phyloP scores from a whole-genome alignment of 1,140 invertebrate species.

The Cardiocondyla obscurior region DNA sequence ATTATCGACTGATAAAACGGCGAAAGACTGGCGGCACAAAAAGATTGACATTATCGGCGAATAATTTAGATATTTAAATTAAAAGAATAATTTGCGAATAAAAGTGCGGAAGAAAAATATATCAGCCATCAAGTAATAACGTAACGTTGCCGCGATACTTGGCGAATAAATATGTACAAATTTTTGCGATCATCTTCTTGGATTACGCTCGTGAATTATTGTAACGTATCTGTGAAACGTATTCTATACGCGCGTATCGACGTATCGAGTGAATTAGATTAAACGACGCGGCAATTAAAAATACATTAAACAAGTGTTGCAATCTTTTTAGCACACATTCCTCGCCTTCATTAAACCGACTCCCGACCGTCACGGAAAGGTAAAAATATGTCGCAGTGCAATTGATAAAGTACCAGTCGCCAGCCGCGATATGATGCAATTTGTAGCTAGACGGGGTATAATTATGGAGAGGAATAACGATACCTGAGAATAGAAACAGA shows the following conservation, averaged over 20 bases:
- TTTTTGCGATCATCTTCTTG: neutral
- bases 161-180: too few species aligned
- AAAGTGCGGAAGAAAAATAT: too few species aligned
- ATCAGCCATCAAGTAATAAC: too few species aligned
- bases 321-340: neutral
- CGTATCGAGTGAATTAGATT: neutral
- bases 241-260: neutral
- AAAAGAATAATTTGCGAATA: neutral
- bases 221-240: neutral
- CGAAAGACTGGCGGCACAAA: neutral
- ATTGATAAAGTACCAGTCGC: slow-evolving; percentile 12
- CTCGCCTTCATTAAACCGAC: neutral
- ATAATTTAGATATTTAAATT: too few species aligned
- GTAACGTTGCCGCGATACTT: too few species aligned
- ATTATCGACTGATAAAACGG: neutral
- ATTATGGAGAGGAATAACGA: neutral
- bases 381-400: neutral
- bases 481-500: neutral
- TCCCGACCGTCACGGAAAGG: neutral
- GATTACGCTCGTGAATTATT: neutral
- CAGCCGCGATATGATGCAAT: slow-evolving; percentile 3
- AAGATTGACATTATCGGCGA: too few species aligned
- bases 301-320: neutral
- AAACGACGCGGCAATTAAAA: neutral
- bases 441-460: neutral